Evolutionary conservation across 2,797 vertebrate genomes (phyloP).

Genomic region (Brachyalestes nurse): DNA sequence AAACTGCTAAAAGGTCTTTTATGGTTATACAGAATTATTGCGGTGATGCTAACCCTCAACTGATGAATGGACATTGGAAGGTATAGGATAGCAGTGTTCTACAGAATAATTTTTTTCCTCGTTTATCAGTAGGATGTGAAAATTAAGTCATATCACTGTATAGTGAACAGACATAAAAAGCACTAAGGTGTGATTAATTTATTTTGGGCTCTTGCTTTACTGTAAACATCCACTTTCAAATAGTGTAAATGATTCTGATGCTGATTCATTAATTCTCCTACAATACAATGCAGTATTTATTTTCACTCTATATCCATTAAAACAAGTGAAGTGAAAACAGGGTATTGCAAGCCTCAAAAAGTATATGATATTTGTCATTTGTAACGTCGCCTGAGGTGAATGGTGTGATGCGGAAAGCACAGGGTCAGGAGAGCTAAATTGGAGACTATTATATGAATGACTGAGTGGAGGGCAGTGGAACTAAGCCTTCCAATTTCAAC

Average conservation of each 20-base stretch:
- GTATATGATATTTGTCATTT: neutral
- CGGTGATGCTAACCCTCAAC: neutral
- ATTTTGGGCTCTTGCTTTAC: no score
- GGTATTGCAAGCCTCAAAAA: neutral
- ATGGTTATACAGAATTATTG: neutral
- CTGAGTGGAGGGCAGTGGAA: slow-evolving; percentile 18
- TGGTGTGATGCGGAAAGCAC: slow-evolving; percentile 7
- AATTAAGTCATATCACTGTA: neutral
- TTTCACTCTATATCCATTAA: slow-evolving; percentile 1
- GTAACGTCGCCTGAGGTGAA: slow-evolving; percentile 5
- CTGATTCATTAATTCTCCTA: neutral
- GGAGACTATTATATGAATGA: slow-evolving; percentile 41
- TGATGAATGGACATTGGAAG: no score
- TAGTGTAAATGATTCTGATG: neutral
- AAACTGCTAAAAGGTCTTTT: neutral
- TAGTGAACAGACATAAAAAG: neutral
- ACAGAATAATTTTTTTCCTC: no score
- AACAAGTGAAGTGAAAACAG: slow-evolving; percentile 15
- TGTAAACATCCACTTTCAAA: neutral
- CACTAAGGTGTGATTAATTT: neutral
- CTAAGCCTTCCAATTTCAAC: slow-evolving; percentile 36
- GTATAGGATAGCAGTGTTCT: no score
- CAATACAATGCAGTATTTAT: neutral
- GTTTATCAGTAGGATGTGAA: neutral
- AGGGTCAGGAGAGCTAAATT: slow-evolving; percentile 30